phyloP scores from a whole-genome alignment of 1,140 invertebrate species.

The Formica selysi region DNA sequence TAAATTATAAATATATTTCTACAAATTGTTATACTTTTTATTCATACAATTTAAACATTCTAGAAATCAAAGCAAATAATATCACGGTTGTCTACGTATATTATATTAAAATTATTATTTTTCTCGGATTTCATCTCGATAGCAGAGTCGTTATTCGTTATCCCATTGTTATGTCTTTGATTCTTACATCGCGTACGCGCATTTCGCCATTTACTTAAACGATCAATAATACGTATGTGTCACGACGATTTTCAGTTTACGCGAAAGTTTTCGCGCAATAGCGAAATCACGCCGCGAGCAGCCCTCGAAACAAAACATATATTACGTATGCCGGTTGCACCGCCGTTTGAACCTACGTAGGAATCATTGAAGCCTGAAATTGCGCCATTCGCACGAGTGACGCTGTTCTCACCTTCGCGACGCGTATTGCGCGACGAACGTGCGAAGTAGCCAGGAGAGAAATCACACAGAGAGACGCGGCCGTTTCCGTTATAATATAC shows the following conservation, averaged over 20 bases:
- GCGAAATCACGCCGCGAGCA: slow-evolving; percentile 35
- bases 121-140: neutral
- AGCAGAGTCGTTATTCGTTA: neutral
- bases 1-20: neutral
- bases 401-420: slow-evolving; percentile 50
- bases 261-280: slow-evolving; percentile 51
- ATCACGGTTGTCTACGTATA: neutral
- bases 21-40: neutral
- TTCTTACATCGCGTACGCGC: slow-evolving; percentile 29
- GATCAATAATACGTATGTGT: neutral
- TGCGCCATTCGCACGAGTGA: slow-evolving; percentile 45
- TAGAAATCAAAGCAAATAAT: neutral
- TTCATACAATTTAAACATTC: neutral
- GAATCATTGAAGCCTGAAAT: slow-evolving; percentile 56
- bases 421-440: slow-evolving; percentile 64
- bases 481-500: slow-evolving; percentile 74
- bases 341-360: slow-evolving; percentile 38
- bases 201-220: slow-evolving; percentile 23
- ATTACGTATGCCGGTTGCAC: neutral
- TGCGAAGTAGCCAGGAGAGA: slow-evolving; percentile 76
- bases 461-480: slow-evolving; percentile 69
- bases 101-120: slow-evolving; percentile 21
- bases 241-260: slow-evolving; percentile 22
- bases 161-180: slow-evolving; percentile 21
- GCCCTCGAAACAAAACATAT: slow-evolving; percentile 34